Conservation (phyloP, 1,140 invertebrate species). For the Anastrepha ludens region DNA sequence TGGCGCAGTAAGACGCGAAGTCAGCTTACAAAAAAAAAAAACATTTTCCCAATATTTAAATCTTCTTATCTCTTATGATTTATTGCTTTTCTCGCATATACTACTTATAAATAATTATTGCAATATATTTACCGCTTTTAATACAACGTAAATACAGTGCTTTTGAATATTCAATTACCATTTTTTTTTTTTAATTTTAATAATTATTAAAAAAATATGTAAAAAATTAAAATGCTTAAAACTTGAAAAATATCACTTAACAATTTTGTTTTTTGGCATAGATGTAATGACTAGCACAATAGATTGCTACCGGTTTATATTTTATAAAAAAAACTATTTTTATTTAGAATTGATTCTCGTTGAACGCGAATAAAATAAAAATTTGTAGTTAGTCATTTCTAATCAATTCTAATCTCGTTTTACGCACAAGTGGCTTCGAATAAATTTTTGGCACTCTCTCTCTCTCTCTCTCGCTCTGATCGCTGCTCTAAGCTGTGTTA, state of each 20-base stretch:
- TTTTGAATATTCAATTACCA: no score
- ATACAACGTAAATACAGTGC: no score
- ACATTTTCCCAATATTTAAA: no score
- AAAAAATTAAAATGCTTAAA: background rate
- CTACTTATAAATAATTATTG: background rate
- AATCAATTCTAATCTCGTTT: background rate
- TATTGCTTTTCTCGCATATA: background rate
- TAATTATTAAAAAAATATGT: background rate
- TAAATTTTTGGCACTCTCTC: background rate
- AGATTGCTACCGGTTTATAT: background rate
- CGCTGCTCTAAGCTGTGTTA: background rate
- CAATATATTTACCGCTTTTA: background rate
- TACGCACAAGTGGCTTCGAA: background rate
- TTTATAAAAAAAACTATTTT: background rate
- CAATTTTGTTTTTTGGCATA: background rate
- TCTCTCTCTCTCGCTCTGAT: background rate
- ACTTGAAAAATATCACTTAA: conserved; percentile 36
- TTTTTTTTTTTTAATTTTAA: background rate
- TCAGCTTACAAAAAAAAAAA: no score
- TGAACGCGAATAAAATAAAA: background rate
- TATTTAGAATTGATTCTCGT: background rate
- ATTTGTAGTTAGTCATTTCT: background rate
- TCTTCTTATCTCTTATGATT: no score
- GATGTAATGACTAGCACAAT: conserved; percentile 15
- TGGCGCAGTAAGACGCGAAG: no score